Evolutionary conservation across 64 coral and sea anemone genomes (phyloP), one percentile per base, ranked within the genome.

Genomic region (Pocillopora damicornis): DNA sequence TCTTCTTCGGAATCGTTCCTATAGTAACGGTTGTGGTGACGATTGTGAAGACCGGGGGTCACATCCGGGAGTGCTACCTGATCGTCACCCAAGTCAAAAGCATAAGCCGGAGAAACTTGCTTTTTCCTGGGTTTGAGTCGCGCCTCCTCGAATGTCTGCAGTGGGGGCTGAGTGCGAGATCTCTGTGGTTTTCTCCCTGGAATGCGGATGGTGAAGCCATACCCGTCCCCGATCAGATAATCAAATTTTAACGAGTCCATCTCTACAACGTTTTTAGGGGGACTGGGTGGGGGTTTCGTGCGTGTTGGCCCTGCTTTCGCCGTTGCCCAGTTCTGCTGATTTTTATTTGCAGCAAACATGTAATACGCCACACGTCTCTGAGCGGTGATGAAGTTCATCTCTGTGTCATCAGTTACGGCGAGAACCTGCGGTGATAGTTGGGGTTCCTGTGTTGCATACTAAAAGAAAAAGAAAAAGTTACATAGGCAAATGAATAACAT

Each of bases 221-320:
- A 96, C 15, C 94, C 94, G 14, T 88, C 94, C 13, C 94, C 91
- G 37, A 87, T 76, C 1, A 84, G 78, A 62, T 93, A 81, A 58
- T 93, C 91, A 35, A 96, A 86, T 35, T 93, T 96, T 56, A 93
- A 81, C 16, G 94, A 96, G 60, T 93, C 94, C 83, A 89, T 37
- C 58, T 92, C 61, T 72, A 63, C 65, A 73, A 59, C 37, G 17
- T 64, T 37, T 56, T 63, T 37, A 2, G 57, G 59, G 42, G 1
- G 23, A 68, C 36, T 60, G 25, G 20, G 69, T 74, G 59, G 71
- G 15, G 26, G 51, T 23, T 56, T 75, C 51, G 18, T 62, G 35
- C 36, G 73, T 11, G 4, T 30, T 51, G 42, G 42, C 2, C 4
- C 15, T 16, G 59, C 17, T 80, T 59, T 64, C 65, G 22, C 7